Percentiles rank a stretch among this genome's conserved stretches.
These are phyloP conservation scores for Rambutsinella grinnellia DNA, from an alignment of 2,888 invertebrate genomes.

Conservation along the genomic window DNA sequence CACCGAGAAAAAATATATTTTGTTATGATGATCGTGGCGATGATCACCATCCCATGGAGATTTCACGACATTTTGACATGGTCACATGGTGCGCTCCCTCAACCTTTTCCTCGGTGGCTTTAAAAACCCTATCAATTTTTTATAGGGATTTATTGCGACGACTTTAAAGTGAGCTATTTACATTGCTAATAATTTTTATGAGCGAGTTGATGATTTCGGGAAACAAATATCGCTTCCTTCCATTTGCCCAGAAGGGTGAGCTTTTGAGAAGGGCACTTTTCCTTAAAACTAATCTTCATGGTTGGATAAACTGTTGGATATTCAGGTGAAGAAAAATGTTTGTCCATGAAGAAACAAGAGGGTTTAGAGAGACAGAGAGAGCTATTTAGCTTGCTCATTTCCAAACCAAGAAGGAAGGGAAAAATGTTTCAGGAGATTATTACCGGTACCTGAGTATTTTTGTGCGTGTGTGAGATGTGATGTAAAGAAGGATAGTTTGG, in stretches of 20 bases:
- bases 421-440: background rate
- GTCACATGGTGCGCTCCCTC: constrained; percentile 33
- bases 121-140: no score
- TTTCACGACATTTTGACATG: constrained; percentile 54
- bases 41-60: constrained; percentile 42
- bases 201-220: no score
- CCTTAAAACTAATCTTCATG: no score
- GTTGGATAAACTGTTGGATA: background rate
- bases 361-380: background rate
- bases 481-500: background rate
- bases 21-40: background rate
- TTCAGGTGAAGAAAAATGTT: background rate
- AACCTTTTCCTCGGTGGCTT: background rate
- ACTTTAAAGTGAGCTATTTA: no score
- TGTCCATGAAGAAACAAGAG: background rate
- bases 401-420: background rate
- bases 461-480: constrained; percentile 15
- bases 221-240: no score
- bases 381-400: background rate
- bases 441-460: background rate
- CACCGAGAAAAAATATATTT: constrained; percentile 6
- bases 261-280: no score
- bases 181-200: no score
- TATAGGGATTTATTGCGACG: no score
- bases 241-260: no score